Evolutionary conservation across 2,888 invertebrate genomes (phyloP).

Genomic region (Sphecodes monilicornis): DNA sequence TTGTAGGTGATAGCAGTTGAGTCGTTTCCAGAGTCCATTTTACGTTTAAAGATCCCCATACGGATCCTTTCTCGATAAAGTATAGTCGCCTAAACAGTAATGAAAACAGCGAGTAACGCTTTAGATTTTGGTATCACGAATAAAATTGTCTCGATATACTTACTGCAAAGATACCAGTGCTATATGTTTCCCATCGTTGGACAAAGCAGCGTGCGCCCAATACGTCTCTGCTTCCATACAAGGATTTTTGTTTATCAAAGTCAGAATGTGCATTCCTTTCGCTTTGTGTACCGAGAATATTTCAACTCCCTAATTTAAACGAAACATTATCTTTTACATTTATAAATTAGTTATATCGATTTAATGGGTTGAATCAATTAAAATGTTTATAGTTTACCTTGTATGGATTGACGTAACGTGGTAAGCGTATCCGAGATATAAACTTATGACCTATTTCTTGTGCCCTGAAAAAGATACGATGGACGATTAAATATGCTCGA

Average conservation of each 20-base stretch:
- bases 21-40: conserved; percentile 91
- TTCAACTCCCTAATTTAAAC: conserved; percentile 87
- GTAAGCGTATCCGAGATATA: conserved; percentile 86
- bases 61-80: conserved; percentile 88
- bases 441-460: conserved; percentile 82
- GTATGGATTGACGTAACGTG: conserved; percentile 89
- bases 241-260: conserved; percentile 88
- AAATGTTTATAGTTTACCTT: conserved; percentile 84
- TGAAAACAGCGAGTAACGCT: neutral
- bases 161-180: conserved; percentile 90
- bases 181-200: conserved; percentile 87
- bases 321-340: neutral
- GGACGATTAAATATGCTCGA: neutral
- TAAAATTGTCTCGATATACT: conserved; percentile 74
- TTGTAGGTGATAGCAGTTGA: conserved; percentile 89
- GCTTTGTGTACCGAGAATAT: conserved; percentile 91
- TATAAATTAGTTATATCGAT: neutral
- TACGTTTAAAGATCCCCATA: conserved; percentile 90
- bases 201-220: conserved; percentile 89
- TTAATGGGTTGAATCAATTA: neutral
- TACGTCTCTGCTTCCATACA: conserved; percentile 89
- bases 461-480: conserved; percentile 75
- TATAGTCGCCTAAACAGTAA: conserved; percentile 88
- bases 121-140: neutral
- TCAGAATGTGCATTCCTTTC: conserved; percentile 88